phyloP scores from a whole-genome alignment of 92 coral and sea anemone species.

The Heteractis magnifica region DNA sequence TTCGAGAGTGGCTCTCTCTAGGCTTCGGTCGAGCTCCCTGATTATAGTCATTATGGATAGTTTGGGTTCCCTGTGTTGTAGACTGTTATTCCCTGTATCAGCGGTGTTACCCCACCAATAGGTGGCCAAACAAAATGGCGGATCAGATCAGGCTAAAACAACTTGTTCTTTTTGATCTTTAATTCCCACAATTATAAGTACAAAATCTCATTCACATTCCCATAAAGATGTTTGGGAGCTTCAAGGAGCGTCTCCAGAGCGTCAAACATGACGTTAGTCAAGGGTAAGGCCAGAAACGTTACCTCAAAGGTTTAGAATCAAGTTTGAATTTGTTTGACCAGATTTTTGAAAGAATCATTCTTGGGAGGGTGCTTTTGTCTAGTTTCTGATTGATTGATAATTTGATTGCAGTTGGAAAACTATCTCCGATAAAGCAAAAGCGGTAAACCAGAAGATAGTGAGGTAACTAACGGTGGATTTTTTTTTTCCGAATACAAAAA shows the following conservation, averaged over 20 bases:
- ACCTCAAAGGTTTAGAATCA: neutral
- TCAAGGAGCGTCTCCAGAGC: conserved; percentile 86
- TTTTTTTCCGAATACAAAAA: neutral
- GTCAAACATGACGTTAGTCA: conserved; percentile 90
- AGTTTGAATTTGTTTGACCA: too few species aligned
- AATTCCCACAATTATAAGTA: neutral
- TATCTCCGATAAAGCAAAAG: conserved; percentile 90
- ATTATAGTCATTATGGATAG: too few species aligned
- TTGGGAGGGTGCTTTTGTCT: too few species aligned
- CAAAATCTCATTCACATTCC: neutral
- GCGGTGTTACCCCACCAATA: conserved; percentile 39
- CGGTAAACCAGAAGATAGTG: conserved; percentile 86
- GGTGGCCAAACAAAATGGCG: neutral
- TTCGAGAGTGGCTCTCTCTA: too few species aligned
- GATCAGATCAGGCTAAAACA: neutral
- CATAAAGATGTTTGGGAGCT: conserved; percentile 35
- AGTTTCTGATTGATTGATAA: neutral
- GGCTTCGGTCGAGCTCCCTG: too few species aligned
- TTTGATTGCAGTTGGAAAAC: conserved; percentile 70
- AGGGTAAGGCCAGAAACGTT: conserved; percentile 60
- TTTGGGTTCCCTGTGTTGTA: neutral
- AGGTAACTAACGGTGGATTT: conserved; percentile 48
- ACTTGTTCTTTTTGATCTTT: neutral
- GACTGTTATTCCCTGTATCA: neutral
- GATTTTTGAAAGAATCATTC: too few species aligned